Evolutionary conservation across 2,888 invertebrate genomes (phyloP), one percentile per base, ranked within the genome.

Genomic region (Pammene aurita): DNA sequence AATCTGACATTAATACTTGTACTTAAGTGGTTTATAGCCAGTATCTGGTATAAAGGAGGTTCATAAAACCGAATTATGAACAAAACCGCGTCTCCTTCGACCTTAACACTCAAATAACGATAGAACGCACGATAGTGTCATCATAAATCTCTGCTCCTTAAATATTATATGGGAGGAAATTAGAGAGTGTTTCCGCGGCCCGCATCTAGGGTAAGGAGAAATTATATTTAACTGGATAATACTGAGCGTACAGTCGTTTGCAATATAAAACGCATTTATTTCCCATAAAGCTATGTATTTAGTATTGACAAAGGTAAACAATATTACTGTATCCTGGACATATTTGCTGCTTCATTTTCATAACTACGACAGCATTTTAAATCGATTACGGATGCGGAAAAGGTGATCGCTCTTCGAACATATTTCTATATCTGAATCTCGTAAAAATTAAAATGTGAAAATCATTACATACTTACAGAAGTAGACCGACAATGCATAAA

Each of bases 141-240:
- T 74, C 78, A 86, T 89, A 89, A 89, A 90, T 88, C 86, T 85
- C 80, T 76, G 73, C 73, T 76, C 76, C 77, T 77, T 65, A 68
- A 69, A 80, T 81, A 82, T 83, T 82, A 79, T 85, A 82, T 81
- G 81, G 77, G 81, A 85, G 84, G 82, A 86, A 86, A 87, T 88
- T 84, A 84, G 79, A 77, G 73, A 75, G 80, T 82, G 80, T 86
- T 86, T 88, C 87, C 87, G 85, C 84, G 78, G 82, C 91, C 90
- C 88, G 90, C 88, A 90, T 91, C 84, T 82, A 72, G 76, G 82
- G 85, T 83, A 78, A 77, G 75, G 74, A 80, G 80, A 84, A 80
- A 78, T 79, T 79, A 74, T 70, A 70, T 70, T 78, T 78, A 78
- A 80, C 76, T 74, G 73, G 77, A 74, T 67, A 64, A 71, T 76